Conservation (phyloP, 2,797 vertebrate genomes). For the Dermochelys coriacea region DNA sequence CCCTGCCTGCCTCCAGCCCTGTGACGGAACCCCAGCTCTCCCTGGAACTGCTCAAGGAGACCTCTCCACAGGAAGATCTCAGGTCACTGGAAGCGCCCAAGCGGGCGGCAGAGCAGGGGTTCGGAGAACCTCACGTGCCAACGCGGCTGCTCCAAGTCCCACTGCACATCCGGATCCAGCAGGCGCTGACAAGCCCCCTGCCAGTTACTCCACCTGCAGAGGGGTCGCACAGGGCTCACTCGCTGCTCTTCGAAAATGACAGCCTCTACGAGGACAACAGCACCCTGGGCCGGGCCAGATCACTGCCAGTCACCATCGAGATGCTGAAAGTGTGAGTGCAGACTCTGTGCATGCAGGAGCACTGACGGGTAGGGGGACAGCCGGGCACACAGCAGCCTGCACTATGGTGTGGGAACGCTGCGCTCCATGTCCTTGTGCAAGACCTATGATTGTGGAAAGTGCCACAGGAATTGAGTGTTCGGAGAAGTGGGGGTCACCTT, state of each 20-base stretch:
- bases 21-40: constrained; percentile 14
- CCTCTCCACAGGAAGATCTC: constrained; percentile 65
- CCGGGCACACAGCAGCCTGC: background rate
- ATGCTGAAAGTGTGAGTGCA: constrained; percentile 95
- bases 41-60: constrained; percentile 64
- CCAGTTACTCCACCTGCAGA: constrained; percentile 88
- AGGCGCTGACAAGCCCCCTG: constrained; percentile 93
- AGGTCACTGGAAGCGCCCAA: constrained; percentile 42
- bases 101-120: constrained; percentile 68
- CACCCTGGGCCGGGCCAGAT: constrained; percentile 83
- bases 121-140: constrained; percentile 70
- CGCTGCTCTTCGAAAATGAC: constrained; percentile 91
- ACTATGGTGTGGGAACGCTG: accelerated
- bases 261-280: constrained; percentile 84
- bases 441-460: background rate
- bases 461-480: background rate
- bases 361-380: accelerated
- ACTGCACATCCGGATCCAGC: constrained; percentile 96
- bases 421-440: accelerated
- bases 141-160: constrained; percentile 88
- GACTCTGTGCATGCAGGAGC: accelerated
- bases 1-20: constrained; percentile 78
- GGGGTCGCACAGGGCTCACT: constrained; percentile 91
- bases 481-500: background rate
- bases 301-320: constrained; percentile 95